A percentile compares a stretch with the other conserved stretches of the same genome.
These are phyloP conservation scores for Nematopogon swammerdamellus DNA, from an alignment of 2,888 invertebrate genomes.

Conservation along the genomic window DNA sequence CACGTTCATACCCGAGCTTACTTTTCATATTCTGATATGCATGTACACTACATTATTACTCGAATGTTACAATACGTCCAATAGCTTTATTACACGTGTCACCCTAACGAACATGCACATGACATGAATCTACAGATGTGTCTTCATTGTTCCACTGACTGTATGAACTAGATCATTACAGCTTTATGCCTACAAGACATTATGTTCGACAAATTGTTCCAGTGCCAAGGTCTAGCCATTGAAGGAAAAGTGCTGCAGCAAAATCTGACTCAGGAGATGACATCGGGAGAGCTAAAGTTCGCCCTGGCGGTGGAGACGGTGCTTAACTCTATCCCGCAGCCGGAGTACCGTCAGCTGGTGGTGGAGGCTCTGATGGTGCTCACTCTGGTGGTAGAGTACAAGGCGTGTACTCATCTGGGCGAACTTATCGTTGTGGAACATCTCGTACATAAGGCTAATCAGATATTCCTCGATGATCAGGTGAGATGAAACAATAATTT, in stretches of 20 bases:
- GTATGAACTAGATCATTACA: too few species aligned
- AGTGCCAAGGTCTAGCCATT: constrained; percentile 91
- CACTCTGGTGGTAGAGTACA: constrained; percentile 85
- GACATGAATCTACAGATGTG: too few species aligned
- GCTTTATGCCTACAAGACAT: too few species aligned
- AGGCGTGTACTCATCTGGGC: constrained; percentile 72
- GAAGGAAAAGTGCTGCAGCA: constrained; percentile 89
- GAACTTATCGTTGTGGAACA: constrained; percentile 85
- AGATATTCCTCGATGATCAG: constrained; percentile 94
- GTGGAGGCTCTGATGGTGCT: constrained; percentile 97
- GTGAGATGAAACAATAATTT: too few species aligned
- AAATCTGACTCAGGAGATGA: constrained; percentile 98
- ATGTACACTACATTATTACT: too few species aligned
- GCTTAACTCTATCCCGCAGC: constrained; percentile 94
- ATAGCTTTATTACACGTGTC: too few species aligned
- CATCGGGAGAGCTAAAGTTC: constrained; percentile 96
- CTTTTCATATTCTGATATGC: too few species aligned
- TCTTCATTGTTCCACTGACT: too few species aligned
- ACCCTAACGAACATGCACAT: too few species aligned
- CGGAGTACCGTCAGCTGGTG: constrained; percentile 94
- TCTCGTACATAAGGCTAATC: constrained; percentile 91
- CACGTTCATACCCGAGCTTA: too few species aligned
- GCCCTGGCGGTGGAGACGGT: constrained; percentile 97
- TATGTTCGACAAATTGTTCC: too few species aligned
- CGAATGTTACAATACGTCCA: too few species aligned